A percentile compares a stretch with the other conserved stretches of the same genome.
phyloP scores from a whole-genome alignment of 2,888 invertebrate species.

The Leptarthrus brevirostris region DNA sequence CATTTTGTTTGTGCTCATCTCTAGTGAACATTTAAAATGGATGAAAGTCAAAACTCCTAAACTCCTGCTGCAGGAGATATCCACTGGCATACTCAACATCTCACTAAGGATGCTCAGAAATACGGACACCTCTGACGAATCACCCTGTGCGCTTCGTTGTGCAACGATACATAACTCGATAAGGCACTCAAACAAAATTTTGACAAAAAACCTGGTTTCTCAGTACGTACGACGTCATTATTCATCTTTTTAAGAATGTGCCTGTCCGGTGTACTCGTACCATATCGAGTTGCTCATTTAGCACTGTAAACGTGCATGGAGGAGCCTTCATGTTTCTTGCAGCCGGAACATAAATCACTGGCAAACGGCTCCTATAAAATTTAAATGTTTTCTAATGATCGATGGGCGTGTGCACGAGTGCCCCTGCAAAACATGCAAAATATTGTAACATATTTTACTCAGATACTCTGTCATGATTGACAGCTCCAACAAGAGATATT shows the following conservation, averaged over 20 bases:
- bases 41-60: no score
- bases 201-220: no score
- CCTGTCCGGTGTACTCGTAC: not conserved
- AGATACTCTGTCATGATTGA: constrained; percentile 25
- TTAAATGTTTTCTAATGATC: constrained; percentile 46
- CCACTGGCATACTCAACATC: no score
- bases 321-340: constrained; percentile 22
- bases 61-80: no score
- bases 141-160: no score
- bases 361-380: constrained; percentile 33
- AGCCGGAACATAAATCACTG: constrained; percentile 31
- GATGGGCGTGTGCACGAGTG: constrained; percentile 20
- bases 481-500: constrained; percentile 6
- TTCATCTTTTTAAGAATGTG: constrained; percentile 37
- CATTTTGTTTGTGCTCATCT: no score
- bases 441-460: not conserved
- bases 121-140: no score
- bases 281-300: constrained; percentile 20
- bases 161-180: no score
- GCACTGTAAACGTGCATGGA: not conserved
- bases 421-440: constrained; percentile 11
- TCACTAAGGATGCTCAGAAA: no score
- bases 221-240: constrained; percentile 12
- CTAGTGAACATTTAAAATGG: no score
- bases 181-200: no score